These are phyloP conservation scores for Natator depressus DNA, from an alignment of 2,113 vertebrate species.

Conservation along the genomic window DNA sequence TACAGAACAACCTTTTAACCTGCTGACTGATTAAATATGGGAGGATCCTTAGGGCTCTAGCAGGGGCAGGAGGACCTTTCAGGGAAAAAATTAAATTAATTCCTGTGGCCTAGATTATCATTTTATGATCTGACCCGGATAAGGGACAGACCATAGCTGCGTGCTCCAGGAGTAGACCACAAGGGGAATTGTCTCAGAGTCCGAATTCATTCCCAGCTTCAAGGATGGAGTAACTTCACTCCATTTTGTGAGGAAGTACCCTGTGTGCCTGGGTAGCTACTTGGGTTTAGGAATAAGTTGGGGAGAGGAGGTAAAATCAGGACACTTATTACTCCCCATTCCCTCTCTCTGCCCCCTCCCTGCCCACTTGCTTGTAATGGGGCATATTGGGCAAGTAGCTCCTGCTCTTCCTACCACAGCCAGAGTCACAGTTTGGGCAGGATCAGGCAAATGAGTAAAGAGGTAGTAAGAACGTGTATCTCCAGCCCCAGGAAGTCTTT, in stretches of 20 bases:
- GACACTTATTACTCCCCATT: neutral
- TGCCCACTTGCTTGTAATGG: neutral
- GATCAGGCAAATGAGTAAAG: neutral
- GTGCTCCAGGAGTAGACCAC: neutral
- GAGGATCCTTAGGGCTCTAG: neutral
- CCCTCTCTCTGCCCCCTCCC: neutral
- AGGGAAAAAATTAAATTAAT: neutral
- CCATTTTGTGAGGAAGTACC: neutral
- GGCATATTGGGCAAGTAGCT: neutral
- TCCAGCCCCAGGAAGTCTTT: neutral
- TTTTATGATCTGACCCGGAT: neutral
- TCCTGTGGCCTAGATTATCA: neutral
- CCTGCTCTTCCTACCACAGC: neutral
- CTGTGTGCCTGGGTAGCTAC: neutral
- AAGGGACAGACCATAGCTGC: neutral
- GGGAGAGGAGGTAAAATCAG: neutral
- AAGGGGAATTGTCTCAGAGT: neutral
- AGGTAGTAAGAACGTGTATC: neutral
- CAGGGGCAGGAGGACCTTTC: neutral
- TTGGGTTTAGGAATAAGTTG: neutral
- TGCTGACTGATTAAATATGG: neutral
- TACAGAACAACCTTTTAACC: constrained; percentile 22
- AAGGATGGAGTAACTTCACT: neutral
- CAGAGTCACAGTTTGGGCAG: neutral
- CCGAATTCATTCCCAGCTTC: neutral